Percentiles rank a stretch among this genome's conserved stretches.
Conservation (phyloP, 2,888 invertebrate species). For the Rhodophaea formosa region DNA sequence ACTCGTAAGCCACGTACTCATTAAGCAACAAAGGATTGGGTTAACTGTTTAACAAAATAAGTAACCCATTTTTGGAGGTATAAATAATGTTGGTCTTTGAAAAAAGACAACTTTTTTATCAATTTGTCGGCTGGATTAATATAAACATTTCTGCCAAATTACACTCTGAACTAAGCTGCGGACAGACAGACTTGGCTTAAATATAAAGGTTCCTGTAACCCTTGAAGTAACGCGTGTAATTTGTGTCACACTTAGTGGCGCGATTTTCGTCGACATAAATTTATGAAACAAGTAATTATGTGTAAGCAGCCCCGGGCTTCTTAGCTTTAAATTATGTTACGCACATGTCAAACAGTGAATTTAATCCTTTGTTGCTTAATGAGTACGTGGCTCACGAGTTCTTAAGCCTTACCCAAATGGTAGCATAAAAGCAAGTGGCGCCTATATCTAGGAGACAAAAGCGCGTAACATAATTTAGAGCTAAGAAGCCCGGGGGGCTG, state of each 20-base stretch:
- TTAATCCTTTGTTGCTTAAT: background rate
- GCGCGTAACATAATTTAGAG: conserved; percentile 30
- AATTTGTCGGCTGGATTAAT: too few species aligned
- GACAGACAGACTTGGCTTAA: too few species aligned
- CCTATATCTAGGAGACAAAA: conserved; percentile 24
- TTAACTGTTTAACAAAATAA: too few species aligned
- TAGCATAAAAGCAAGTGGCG: background rate
- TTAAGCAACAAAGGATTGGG: background rate
- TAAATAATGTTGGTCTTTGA: too few species aligned
- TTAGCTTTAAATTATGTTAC: conserved; percentile 31
- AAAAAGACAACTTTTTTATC: too few species aligned
- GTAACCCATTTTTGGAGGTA: too few species aligned
- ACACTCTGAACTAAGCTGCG: too few species aligned
- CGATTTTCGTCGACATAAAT: conserved; percentile 27
- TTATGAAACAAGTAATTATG: conserved; percentile 32
- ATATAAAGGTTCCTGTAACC: too few species aligned
- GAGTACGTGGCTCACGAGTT: background rate
- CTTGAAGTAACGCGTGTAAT: conserved; percentile 33
- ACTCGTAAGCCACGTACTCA: background rate
- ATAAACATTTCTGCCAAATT: too few species aligned
- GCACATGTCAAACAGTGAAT: conserved; percentile 5
- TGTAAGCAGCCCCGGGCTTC: conserved; percentile 29
- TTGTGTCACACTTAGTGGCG: conserved; percentile 27
- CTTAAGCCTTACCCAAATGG: background rate
- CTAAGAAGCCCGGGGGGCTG: conserved; percentile 29